These are phyloP conservation scores for Rhizomys pruinosus DNA, from an alignment of 2,113 vertebrate species.

Conservation along the genomic window DNA sequence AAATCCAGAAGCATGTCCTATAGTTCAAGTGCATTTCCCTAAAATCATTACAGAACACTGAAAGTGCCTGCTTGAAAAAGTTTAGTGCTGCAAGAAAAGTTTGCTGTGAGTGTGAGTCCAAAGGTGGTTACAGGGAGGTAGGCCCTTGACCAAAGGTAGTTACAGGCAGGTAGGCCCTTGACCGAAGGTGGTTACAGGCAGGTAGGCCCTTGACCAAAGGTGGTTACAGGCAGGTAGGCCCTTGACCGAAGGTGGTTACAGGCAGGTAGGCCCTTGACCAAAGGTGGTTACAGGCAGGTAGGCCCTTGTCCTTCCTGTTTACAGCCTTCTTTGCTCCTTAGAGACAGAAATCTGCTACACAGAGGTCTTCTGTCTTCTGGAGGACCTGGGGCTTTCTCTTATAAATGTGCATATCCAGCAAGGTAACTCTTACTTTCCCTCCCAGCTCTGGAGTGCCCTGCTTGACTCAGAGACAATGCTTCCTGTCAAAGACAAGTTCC, in stretches of 20 bases:
- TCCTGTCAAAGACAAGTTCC: neutral
- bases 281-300: neutral
- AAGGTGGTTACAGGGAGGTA: neutral
- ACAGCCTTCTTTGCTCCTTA: neutral
- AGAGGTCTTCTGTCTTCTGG: neutral
- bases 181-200: neutral
- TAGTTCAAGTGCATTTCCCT: neutral
- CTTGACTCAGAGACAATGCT: neutral
- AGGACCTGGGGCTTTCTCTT: neutral
- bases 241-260: neutral
- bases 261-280: neutral
- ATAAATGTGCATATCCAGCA: neutral
- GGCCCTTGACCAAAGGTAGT: neutral
- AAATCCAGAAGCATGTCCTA: neutral
- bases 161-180: neutral
- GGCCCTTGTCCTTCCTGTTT: fast-evolving
- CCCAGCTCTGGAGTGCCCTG: neutral
- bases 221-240: neutral
- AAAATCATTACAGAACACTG: fast-evolving
- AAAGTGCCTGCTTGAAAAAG: neutral
- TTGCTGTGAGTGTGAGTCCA: neutral
- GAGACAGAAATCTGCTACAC: neutral
- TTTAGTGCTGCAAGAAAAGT: neutral
- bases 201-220: neutral
- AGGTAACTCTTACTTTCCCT: neutral